Evolutionary conservation across 2,113 vertebrate species (phyloP).

Genomic region (Oxygymnocypris stewartii): DNA sequence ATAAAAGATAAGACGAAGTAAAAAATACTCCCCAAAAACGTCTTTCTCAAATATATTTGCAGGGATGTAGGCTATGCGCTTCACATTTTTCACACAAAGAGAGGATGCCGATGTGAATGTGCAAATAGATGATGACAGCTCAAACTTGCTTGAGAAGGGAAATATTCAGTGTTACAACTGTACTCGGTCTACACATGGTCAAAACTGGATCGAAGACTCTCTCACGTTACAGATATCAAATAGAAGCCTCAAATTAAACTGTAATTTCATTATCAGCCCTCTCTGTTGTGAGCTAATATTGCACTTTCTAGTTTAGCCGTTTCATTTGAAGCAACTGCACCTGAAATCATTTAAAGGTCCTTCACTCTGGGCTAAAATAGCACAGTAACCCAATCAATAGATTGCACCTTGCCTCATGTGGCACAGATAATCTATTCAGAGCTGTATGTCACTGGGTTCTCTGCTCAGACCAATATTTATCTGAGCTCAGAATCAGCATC

Average conservation of each 20-base stretch:
- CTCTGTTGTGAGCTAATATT: constrained; percentile 40
- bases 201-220: background rate
- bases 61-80: background rate
- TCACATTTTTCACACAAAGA: background rate
- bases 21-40: background rate
- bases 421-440: constrained; percentile 59
- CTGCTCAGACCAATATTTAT: constrained; percentile 50
- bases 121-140: background rate
- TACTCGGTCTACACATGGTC: background rate
- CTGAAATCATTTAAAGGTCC: constrained; percentile 59
- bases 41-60: background rate
- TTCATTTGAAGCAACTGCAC: constrained; percentile 42
- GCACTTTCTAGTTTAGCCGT: constrained; percentile 31
- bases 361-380: constrained; percentile 66
- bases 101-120: background rate
- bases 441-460: constrained; percentile 33
- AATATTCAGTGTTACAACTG: background rate
- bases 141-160: background rate
- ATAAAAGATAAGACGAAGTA: background rate
- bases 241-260: constrained; percentile 32
- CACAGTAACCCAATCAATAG: constrained; percentile 70
- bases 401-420: constrained; percentile 55
- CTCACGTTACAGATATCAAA: constrained; percentile 1
- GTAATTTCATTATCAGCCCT: constrained; percentile 23
- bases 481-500: constrained; percentile 70